Conservation (phyloP, 2,888 invertebrate species). For the Heliothis peltigera region DNA sequence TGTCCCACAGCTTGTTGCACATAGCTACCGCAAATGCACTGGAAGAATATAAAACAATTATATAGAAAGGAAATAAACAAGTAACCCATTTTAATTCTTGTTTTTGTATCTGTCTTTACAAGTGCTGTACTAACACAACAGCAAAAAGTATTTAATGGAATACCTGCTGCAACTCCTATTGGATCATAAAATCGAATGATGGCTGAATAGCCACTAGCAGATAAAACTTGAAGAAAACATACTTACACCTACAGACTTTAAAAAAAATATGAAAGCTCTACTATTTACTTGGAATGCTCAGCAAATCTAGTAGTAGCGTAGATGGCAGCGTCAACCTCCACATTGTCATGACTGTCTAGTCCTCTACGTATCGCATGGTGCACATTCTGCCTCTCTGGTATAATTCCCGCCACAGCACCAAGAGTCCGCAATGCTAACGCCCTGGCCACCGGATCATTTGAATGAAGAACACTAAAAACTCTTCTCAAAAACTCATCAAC, state of each 20-base stretch:
- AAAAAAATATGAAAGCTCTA: neutral
- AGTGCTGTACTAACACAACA: no score
- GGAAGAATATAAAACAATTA: conserved; percentile 51
- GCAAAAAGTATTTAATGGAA: no score
- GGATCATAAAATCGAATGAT: no score
- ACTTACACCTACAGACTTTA: no score
- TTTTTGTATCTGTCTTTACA: no score
- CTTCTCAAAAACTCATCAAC: conserved; percentile 96
- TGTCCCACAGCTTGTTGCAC: conserved; percentile 98
- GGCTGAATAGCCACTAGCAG: no score
- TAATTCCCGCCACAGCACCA: conserved; percentile 97
- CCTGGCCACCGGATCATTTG: conserved; percentile 98
- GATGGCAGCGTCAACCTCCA: conserved; percentile 98
- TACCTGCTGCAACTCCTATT: no score
- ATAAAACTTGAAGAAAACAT: no score
- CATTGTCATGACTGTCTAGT: conserved; percentile 97
- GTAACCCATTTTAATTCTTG: no score
- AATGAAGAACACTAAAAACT: conserved; percentile 98
- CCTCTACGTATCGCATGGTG: conserved; percentile 98
- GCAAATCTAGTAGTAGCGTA: conserved; percentile 98
- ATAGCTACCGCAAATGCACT: conserved; percentile 98
- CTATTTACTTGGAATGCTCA: conserved; percentile 95
- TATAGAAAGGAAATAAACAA: no score
- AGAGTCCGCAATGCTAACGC: conserved; percentile 96
- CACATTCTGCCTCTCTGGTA: conserved; percentile 97